These are phyloP conservation scores for Trichosurus vulpecula DNA, from an alignment of 2,797 vertebrate species.

Conservation along the genomic window DNA sequence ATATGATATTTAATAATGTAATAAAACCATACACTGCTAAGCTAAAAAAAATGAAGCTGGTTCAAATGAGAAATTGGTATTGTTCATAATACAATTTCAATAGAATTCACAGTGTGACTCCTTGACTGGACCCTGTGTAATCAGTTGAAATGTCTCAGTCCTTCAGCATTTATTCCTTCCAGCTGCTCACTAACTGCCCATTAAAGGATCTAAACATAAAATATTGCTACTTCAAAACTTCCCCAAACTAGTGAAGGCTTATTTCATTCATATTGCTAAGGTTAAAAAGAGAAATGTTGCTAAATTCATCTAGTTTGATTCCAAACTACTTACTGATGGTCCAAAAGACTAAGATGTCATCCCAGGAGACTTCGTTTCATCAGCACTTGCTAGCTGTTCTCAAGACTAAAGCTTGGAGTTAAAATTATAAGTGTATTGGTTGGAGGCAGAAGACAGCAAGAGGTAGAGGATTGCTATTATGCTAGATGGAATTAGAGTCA, in stretches of 20 bases:
- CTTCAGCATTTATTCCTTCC: constrained; percentile 26
- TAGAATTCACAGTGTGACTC: constrained; percentile 3
- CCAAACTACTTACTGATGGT: neutral
- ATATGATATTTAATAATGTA: neutral
- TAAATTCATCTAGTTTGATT: neutral
- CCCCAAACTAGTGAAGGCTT: constrained; percentile 15
- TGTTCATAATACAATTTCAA: neutral
- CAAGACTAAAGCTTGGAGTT: neutral
- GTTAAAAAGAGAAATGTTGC: neutral
- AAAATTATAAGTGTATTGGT: neutral
- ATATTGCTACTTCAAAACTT: neutral
- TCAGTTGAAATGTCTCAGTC: neutral
- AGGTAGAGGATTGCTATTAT: neutral
- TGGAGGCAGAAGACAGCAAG: neutral
- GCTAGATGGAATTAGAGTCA: neutral
- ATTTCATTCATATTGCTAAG: neutral
- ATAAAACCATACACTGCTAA: constrained; percentile 36
- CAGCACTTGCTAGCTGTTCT: constrained; percentile 6
- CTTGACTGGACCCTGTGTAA: constrained; percentile 15
- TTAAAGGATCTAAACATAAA: constrained; percentile 15
- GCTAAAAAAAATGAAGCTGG: neutral
- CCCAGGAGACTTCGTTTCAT: neutral
- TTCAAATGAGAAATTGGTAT: neutral
- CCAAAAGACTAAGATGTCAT: neutral
- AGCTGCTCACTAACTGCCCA: neutral